Evolutionary conservation across 2,888 invertebrate species (phyloP).

Genomic region (Chalcis sispes): DNA sequence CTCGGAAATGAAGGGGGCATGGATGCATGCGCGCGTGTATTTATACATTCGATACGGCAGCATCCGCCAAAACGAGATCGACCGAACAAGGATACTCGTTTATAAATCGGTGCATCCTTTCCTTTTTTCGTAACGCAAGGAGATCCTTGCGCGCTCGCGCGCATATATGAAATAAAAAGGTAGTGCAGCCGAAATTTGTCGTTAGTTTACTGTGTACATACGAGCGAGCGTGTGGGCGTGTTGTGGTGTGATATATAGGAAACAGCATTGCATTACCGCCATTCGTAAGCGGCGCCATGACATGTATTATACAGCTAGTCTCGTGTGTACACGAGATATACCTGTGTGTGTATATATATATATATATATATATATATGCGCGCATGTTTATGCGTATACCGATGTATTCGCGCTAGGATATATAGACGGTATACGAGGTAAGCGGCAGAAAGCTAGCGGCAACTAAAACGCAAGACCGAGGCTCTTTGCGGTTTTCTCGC

Average conservation of each 20-base stretch:
- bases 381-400: not conserved
- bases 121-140: too few species aligned
- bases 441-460: constrained; percentile 8
- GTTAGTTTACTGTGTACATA: not conserved
- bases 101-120: too few species aligned
- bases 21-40: not conserved
- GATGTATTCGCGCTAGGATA: too few species aligned
- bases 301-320: constrained; percentile 34
- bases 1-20: too few species aligned
- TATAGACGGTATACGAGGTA: not conserved
- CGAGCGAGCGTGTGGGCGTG: not conserved
- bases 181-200: too few species aligned
- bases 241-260: constrained; percentile 19
- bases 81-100: constrained; percentile 3
- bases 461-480: too few species aligned
- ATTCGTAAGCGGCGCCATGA: constrained; percentile 37
- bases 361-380: too few species aligned
- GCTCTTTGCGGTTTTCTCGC: constrained; percentile 51
- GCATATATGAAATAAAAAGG: not conserved
- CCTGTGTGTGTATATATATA: too few species aligned
- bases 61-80: constrained; percentile 9
- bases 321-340: not conserved
- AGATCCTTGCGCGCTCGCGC: constrained; percentile 9
- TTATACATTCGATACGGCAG: constrained; percentile 1
- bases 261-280: constrained; percentile 42